Evolutionary conservation across 2,113 vertebrate genomes (phyloP).

Genomic region (Charadrius vociferus): DNA sequence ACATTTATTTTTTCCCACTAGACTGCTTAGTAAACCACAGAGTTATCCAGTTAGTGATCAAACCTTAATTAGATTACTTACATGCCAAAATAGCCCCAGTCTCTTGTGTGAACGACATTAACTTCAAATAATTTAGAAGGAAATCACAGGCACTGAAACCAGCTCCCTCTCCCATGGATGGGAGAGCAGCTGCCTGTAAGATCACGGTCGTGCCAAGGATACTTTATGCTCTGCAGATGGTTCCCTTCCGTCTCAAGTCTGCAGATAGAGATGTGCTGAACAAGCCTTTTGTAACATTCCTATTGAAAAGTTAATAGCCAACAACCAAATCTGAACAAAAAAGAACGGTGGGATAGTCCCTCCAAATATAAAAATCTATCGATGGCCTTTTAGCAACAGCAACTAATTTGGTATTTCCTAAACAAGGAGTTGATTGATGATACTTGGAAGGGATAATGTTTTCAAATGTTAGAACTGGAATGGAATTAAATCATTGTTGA

Average conservation of each 20-base stretch:
- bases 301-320: constrained; percentile 18
- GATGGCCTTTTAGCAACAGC: constrained; percentile 2
- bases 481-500: constrained; percentile 23
- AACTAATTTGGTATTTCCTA: constrained; percentile 55
- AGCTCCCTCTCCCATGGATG: not conserved
- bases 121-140: not conserved
- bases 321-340: constrained; percentile 1
- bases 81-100: not conserved
- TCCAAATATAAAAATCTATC: not conserved
- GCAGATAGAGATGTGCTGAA: constrained; percentile 54
- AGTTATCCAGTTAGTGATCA: constrained; percentile 14
- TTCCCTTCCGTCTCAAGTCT: not conserved
- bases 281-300: constrained; percentile 39
- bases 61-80: constrained; percentile 32
- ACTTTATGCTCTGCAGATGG: constrained; percentile 52
- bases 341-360: not conserved
- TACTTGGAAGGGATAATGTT: constrained; percentile 50
- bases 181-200: constrained; percentile 36
- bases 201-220: not conserved
- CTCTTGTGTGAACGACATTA: not conserved
- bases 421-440: constrained; percentile 51
- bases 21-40: not conserved
- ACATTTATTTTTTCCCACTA: not conserved
- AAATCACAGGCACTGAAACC: constrained; percentile 19
- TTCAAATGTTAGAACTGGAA: constrained; percentile 38